Conservation (phyloP, 2,888 invertebrate species). For the Pandemis cinnamomeana region DNA sequence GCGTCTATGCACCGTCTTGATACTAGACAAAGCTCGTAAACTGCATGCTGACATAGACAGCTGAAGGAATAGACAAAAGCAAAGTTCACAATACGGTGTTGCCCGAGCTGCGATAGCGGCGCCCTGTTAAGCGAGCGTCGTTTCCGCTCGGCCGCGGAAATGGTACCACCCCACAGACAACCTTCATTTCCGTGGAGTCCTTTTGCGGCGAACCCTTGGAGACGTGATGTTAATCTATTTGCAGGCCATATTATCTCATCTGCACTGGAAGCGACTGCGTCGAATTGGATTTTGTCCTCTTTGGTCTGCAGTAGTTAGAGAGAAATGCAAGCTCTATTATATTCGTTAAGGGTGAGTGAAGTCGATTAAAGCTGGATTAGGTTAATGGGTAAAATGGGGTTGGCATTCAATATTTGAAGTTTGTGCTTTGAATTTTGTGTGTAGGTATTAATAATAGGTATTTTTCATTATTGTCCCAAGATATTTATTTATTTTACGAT, state of each 20-base stretch:
- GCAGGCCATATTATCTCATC: slow-evolving; percentile 4
- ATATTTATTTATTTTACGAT: too few relatives aligned
- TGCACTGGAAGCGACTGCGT: not conserved
- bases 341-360: not conserved
- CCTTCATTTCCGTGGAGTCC: slow-evolving; percentile 39
- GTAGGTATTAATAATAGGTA: too few relatives aligned
- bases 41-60: slow-evolving; percentile 17
- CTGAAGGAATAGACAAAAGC: slow-evolving; percentile 21
- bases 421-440: too few relatives aligned
- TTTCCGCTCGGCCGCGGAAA: slow-evolving; percentile 36
- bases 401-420: too few relatives aligned
- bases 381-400: not conserved
- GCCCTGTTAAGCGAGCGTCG: slow-evolving; percentile 37
- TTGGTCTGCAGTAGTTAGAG: not conserved
- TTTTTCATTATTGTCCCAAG: too few relatives aligned
- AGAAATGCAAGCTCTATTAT: not conserved
- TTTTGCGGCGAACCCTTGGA: slow-evolving; percentile 24
- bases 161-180: slow-evolving; percentile 36
- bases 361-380: not conserved
- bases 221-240: slow-evolving; percentile 37
- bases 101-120: slow-evolving; percentile 36
- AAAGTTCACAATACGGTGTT: slow-evolving; percentile 31
- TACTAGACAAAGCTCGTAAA: slow-evolving; percentile 3
- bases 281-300: not conserved
- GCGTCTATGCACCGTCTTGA: not conserved